Conservation (phyloP, 1,140 invertebrate species). For the Pteromalus puparum region DNA sequence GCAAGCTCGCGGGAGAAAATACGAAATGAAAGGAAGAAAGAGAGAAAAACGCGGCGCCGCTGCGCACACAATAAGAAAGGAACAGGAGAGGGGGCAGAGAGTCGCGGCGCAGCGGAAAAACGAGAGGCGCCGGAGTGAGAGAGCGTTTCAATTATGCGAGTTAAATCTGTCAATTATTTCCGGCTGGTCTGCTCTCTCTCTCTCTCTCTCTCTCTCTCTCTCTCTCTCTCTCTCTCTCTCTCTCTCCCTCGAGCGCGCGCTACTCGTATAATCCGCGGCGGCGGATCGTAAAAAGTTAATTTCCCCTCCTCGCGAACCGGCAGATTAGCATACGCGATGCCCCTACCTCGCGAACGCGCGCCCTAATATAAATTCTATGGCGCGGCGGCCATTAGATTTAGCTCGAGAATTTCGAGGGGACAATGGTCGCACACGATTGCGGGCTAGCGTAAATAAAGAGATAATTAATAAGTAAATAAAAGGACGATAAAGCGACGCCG, state of each 20-base stretch:
- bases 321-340: constrained; percentile 35
- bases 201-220: not conserved
- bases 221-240: no score
- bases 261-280: constrained; percentile 11
- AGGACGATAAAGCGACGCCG: constrained; percentile 11
- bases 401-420: not conserved
- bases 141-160: constrained; percentile 43
- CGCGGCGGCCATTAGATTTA: not conserved
- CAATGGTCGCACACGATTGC: not conserved
- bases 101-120: constrained; percentile 15
- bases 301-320: not conserved
- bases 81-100: not conserved
- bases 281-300: constrained; percentile 40
- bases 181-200: not conserved
- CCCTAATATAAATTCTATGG: constrained; percentile 32
- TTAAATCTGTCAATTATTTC: constrained; percentile 50
- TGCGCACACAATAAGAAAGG: not conserved
- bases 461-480: constrained; percentile 48
- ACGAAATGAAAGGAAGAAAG: constrained; percentile 33
- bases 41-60: constrained; percentile 28
- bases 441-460: constrained; percentile 2
- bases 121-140: not conserved
- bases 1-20: not conserved
- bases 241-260: no score
- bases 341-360: not conserved